A percentile compares a stretch with the other conserved stretches of the same genome.
Evolutionary conservation across 2,888 invertebrate genomes (phyloP).

Genomic region (Lysandra bellargus): DNA sequence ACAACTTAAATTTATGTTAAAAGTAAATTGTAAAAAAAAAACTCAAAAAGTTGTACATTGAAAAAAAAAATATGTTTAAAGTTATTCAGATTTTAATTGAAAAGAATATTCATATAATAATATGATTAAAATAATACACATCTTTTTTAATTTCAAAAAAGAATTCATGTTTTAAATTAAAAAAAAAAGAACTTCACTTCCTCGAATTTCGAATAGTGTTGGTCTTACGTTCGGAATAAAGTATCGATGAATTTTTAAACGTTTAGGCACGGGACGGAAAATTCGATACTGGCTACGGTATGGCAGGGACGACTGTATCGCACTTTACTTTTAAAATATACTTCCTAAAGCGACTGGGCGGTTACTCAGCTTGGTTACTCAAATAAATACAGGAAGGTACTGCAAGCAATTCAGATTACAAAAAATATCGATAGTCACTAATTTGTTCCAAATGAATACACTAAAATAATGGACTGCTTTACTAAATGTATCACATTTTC

Average conservation of each 20-base stretch:
- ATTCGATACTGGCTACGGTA: slow-evolving; percentile 67
- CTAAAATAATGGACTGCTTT: slow-evolving; percentile 32
- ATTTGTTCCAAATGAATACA: slow-evolving; percentile 14
- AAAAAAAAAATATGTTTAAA: slow-evolving; percentile 7
- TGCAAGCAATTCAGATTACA: slow-evolving; percentile 23
- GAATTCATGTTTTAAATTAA: not conserved
- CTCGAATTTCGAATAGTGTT: slow-evolving; percentile 34
- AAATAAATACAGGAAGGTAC: slow-evolving; percentile 3
- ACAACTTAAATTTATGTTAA: slow-evolving; percentile 29
- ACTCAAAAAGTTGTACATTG: slow-evolving; percentile 10
- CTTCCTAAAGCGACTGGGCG: slow-evolving; percentile 34
- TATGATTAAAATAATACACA: not conserved
- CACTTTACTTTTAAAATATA: slow-evolving; percentile 32
- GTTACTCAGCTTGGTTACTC: slow-evolving; percentile 31
- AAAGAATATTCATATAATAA: not conserved
- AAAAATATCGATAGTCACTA: slow-evolving; percentile 15
- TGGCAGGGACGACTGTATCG: slow-evolving; percentile 56
- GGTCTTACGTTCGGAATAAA: slow-evolving; percentile 58
- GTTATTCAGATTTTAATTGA: too few species aligned
- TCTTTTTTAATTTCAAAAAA: not conserved
- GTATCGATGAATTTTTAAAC: slow-evolving; percentile 74
- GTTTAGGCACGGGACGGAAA: slow-evolving; percentile 71
- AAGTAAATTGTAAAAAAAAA: slow-evolving; percentile 24
- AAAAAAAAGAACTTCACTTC: not conserved
- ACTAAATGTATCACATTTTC: slow-evolving; percentile 30